Evolutionary conservation across 1,140 invertebrate genomes (phyloP), one percentile per base, ranked within the genome.

Genomic region (Pseudoatta argentina): DNA sequence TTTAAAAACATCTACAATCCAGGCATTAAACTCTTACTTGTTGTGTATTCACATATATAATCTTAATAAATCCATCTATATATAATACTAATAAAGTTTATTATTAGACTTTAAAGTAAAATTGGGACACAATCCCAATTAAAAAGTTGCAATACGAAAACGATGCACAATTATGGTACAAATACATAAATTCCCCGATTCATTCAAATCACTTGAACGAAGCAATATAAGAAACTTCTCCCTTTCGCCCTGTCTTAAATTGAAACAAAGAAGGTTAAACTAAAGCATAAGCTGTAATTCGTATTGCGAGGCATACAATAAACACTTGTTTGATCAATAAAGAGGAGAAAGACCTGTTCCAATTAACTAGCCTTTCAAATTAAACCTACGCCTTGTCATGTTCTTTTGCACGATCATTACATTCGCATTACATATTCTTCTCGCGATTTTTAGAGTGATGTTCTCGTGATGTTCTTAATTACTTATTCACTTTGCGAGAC

Each of bases 251-350:
- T 44, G n/a, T 18, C n/a, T 14, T 27, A 48, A 71, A 64, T 64
- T 30, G 7, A n/a, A 64, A 34, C 8, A 27, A 48, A 24, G 12
- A 51, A 51, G 44, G n/a, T 24, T 51, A 48, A 71, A 48, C 27
- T 21, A 44, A 69, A 44, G 21, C 30, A 24, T 44, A 39, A n/a
- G 7, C n/a, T 44, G 12, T 16, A 48, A 27, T 24, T 71, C 24
- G 16, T 66, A 39, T n/a, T n/a, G 18, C 30, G 30, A 8, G 14
- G 51, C 39, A 12, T 12, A 44, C 67, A 24, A 51, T 27, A 48
- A 71, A 10, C 39, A 71, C 21, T 18, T 71, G 21, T 48, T 48
- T 48, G 21, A 48, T 27, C 21, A 27, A 71, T 71, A 71, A 71
- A 71, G 67, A 39, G 18, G 30, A n/a, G 6, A 18, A 39, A 39